Evolutionary conservation across 2,113 vertebrate species (phyloP).

Genomic region (Microtus oregoni): DNA sequence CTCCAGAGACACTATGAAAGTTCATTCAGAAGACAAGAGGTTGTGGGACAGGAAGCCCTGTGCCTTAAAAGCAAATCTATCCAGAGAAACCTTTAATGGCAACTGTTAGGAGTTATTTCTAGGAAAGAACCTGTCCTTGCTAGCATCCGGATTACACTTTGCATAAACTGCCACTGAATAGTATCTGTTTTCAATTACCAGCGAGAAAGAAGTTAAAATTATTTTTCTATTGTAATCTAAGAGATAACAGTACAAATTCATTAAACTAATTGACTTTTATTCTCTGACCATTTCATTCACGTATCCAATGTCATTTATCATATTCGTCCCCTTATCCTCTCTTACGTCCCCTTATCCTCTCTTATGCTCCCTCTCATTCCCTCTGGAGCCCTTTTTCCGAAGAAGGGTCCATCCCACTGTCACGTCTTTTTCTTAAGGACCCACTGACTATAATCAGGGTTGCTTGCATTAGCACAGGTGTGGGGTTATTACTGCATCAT

Average conservation of each 20-base stretch:
- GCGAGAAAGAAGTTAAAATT: conserved; percentile 14
- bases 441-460: background rate
- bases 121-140: background rate
- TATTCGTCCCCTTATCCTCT: background rate
- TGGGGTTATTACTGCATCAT: background rate
- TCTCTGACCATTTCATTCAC: background rate
- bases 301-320: background rate
- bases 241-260: background rate
- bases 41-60: background rate
- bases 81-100: background rate
- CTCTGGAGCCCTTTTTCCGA: background rate
- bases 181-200: conserved; percentile 22
- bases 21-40: background rate
- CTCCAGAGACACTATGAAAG: background rate
- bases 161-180: background rate
- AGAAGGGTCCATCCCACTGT: background rate
- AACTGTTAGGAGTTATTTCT: background rate
- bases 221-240: conserved; percentile 23
- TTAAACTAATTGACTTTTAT: background rate
- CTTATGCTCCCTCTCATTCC: too few species aligned
- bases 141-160: background rate
- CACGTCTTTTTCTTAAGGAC: background rate
- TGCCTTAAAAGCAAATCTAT: conserved; percentile 33
- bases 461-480: background rate
- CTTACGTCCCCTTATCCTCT: background rate